Evolutionary conservation across 2,113 vertebrate species (phyloP), one percentile per base, ranked within the genome.

Genomic region (Pogona vitticeps): DNA sequence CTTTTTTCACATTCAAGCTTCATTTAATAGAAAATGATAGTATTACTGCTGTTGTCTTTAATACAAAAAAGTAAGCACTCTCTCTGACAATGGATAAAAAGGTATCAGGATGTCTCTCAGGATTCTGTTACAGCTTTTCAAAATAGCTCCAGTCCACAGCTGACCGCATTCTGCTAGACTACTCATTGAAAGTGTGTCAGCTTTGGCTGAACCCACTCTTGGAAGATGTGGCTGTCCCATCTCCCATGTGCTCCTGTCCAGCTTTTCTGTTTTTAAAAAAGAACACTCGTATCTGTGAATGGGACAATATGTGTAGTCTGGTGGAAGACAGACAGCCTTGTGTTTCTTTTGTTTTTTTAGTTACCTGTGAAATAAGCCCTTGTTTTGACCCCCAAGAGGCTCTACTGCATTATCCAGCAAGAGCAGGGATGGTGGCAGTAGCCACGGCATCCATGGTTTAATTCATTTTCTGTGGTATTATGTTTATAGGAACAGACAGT

Each of bases 1-100:
- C 36, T 63, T 21, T 61, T 12, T 58, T 42, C 14, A 61, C 59
- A n/a, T 76, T 59, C 26, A 63, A 40, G 46, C 15, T 84, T 20
- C 28, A 75, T 31, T 75, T 84, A 56, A 61, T 40, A 72, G 68
- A 59, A 73, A 59, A 26, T 59, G 33, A 40, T 83, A 52, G 52
- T 63, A 73, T 73, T 81, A 31, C 28, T 68, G 65, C 31, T 38
- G 9, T 83, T 84, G 56, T 52, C 73, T 36, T 76, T 84, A 76
- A 84, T 76, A 84, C 76, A 84, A n/a, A 67, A 84, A 84, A 76
- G 72, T 38, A 40, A 63, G 36, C n/a, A 42, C 76, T 63, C 72
- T 76, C 31, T 63, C 28, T 42, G 83, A 46, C 18, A 38, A 76
- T 42, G 71, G 72, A 75, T 76, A 75, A 76, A 75, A 84, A 84